phyloP scores from a whole-genome alignment of 2,888 invertebrate species.

The Pristionchus entomophagus region DNA sequence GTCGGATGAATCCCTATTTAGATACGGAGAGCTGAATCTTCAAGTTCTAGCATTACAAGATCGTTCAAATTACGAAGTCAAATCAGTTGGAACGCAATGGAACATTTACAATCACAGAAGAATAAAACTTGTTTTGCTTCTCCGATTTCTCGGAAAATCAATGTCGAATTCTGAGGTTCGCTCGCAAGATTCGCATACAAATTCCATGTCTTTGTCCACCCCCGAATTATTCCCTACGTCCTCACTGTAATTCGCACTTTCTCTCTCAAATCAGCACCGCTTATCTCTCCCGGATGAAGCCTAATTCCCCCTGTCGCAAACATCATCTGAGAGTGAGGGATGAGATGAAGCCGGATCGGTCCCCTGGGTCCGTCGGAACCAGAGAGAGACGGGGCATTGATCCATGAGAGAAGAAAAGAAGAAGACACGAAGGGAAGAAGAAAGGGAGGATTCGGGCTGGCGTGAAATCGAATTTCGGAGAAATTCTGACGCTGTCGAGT shows the following conservation, averaged over 20 bases:
- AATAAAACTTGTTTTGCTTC: no score
- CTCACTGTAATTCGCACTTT: neutral
- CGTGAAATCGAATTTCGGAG: conserved; percentile 16
- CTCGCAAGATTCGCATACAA: no score
- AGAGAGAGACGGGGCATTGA: neutral
- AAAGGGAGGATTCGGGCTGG: neutral
- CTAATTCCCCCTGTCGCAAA: neutral
- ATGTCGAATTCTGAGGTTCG: no score
- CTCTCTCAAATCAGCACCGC: neutral
- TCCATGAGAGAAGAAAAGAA: conserved; percentile 6
- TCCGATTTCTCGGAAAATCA: no score
- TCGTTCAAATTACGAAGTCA: no score
- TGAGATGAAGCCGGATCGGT: neutral
- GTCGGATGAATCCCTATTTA: no score
- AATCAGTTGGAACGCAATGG: no score
- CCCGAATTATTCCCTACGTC: neutral
- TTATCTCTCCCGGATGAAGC: conserved; percentile 27
- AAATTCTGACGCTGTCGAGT: neutral
- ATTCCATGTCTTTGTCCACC: no score
- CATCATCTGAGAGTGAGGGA: conserved; percentile 17
- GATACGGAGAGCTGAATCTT: no score
- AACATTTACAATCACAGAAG: no score
- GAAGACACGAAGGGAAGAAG: conserved; percentile 1
- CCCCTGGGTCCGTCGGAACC: neutral
- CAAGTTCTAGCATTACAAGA: no score